A percentile compares a stretch with the other conserved stretches of the same genome.
phyloP scores from a whole-genome alignment of 2,797 vertebrate species.

The Malurus leucopterus region DNA sequence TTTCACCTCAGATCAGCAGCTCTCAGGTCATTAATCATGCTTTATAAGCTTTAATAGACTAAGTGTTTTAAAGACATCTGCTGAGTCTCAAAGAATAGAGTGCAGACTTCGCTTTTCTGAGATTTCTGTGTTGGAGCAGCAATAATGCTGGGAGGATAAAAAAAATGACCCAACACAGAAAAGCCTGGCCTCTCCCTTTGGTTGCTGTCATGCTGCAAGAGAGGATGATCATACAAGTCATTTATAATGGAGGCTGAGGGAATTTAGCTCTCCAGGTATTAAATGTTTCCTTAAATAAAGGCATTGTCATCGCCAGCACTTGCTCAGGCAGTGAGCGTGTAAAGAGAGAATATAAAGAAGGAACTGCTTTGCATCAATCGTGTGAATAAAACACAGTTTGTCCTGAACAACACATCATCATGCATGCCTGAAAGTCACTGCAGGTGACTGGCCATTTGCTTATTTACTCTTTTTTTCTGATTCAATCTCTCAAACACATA shows the following conservation, averaged over 20 bases:
- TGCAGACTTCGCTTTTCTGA: constrained; percentile 11
- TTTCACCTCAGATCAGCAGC: constrained; percentile 25
- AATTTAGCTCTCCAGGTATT: not conserved
- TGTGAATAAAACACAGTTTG: not conserved
- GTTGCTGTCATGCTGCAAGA: not conserved
- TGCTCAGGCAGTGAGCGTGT: not conserved
- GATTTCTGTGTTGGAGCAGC: not conserved
- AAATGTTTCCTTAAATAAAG: not conserved
- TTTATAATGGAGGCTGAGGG: not conserved
- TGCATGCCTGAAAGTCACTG: not conserved
- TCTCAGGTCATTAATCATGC: constrained; percentile 45
- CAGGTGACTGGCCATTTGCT: not conserved
- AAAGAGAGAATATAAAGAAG: not conserved
- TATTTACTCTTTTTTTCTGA: not conserved
- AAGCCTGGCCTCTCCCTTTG: not conserved
- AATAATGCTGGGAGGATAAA: not conserved
- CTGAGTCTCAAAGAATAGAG: constrained; percentile 18
- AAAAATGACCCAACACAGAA: not conserved
- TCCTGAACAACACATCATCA: not conserved
- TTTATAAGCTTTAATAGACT: constrained; percentile 45
- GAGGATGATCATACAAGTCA: not conserved
- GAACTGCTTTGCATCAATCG: not conserved
- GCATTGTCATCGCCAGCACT: not conserved
- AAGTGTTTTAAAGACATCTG: constrained; percentile 41
- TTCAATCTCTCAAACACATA: not conserved